Evolutionary conservation across 2,888 invertebrate species (phyloP), one percentile per base, ranked within the genome.

Genomic region (Napeogenes inachia): DNA sequence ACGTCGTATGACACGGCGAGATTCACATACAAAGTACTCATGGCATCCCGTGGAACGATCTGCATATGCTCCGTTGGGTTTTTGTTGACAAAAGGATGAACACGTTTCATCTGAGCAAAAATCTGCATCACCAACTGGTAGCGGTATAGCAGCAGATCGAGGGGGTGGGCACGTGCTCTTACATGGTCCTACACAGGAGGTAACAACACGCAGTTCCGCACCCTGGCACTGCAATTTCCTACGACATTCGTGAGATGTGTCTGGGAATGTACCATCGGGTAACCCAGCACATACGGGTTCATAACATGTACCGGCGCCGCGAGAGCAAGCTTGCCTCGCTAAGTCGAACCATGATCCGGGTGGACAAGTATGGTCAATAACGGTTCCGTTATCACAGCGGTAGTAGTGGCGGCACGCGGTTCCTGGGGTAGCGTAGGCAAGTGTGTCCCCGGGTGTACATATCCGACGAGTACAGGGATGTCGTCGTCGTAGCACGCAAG

Each of bases 251-350:
- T 92, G 92, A 2, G 92, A 92, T 4, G 92, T 84, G 74, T 93
- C 93, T 33, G 91, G 89, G 74, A 92, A 92, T 53, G 84, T 77
- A 0, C 93, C 93, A 76, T 93, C 91, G 2, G 90, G 84, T 50
- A 92, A 81, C 2, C 92, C 92, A 6, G 91, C 87, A 74, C 93
- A 93, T 50, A 92, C 84, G 13, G 92, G 92, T 70, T 93, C 93
- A 78, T 91, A 92, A 79, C 93, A 93, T 33, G 90, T 86, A 57
- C 92, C 92, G 71, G 91, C 88, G 54, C 89, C 89, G 66, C 89
- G 85, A 30, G 87, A 87, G 74, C 92, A 92, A 33, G 89, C 90
- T 73, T 92, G 92, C 10, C 84, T 83, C 64, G 87, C 88, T 58
- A 89, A 84, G 73, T 92, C 91, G 77, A 92, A 93, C 85, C 91